Evolutionary conservation across 2,113 vertebrate species (phyloP), one percentile per base, ranked within the genome.

Genomic region (Chascanopsetta lugubris): DNA sequence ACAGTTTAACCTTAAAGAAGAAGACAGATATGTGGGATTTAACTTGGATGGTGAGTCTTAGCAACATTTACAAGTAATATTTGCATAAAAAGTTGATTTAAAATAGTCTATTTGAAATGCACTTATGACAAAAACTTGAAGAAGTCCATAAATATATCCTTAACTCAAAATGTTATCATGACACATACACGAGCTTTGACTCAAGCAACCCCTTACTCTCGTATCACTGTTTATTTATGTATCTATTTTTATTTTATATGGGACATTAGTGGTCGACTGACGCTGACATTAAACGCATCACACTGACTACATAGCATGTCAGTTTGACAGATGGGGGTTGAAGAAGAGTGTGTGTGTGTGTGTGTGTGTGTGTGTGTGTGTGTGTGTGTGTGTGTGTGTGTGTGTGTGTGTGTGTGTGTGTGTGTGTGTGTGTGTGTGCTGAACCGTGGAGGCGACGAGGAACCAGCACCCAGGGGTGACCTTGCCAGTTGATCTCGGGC

Each of bases 381-480:
- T 17, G 40, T 15, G 40, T 15, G 61, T 63, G 10, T 66, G 85
- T 75, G 78, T n/a, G 40, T n/a, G 38, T n/a, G 38, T 1, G 40
- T 15, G 40, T 17, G 40, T 15, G 40, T 15, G 61, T 63, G 10
- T 66, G 85, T 75, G 78, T n/a, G n/a, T n/a, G 40, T n/a, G 38
- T n/a, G 38, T 1, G 40, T 15, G 40, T 17, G 40, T 15, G 40
- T 15, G 61, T 63, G 10, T 66, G 85, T 75, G 78, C 77, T 69
- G 15, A 85, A 64, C 79, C 40, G 85, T 76, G 84, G 84, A 89
- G 85, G 63, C 72, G 61, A 43, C 5, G 66, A 71, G 86, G 29
- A 38, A 81, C 81, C 89, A 79, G 87, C 83, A 84, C 68, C 86
- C 82, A 83, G 82, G 88, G 88, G 90, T 92, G 90, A 92, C 91